These are phyloP conservation scores for Chironomus tentans DNA, from an alignment of 2,888 invertebrate species.

Conservation along the genomic window DNA sequence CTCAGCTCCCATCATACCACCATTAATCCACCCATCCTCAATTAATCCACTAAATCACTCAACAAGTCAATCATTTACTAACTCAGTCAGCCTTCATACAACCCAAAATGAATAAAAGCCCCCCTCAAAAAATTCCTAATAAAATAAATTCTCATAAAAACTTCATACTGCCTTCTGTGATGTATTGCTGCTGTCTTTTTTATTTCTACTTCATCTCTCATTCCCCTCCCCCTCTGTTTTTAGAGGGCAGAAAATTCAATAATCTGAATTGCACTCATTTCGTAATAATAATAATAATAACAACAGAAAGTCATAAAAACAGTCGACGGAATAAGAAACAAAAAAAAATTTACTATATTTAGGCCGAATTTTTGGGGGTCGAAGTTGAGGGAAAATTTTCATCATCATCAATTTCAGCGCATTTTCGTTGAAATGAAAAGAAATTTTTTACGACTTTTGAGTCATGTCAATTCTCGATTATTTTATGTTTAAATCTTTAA, in stretches of 20 bases:
- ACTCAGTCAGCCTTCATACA: too few relatives aligned
- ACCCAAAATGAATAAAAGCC: too few relatives aligned
- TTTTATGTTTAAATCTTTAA: too few relatives aligned
- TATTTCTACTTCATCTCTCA: neutral
- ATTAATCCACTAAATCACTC: too few relatives aligned
- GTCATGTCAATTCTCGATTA: too few relatives aligned
- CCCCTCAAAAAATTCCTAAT: too few relatives aligned
- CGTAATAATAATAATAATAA: neutral
- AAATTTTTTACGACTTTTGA: too few relatives aligned
- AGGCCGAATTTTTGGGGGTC: neutral
- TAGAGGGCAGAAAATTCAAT: neutral
- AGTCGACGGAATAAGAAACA: neutral
- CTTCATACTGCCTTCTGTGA: neutral
- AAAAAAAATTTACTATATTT: neutral
- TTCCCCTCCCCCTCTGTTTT: neutral
- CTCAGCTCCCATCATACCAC: too few relatives aligned
- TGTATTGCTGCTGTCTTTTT: neutral
- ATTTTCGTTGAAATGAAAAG: too few relatives aligned
- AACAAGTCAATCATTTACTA: too few relatives aligned
- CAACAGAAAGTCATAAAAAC: neutral
- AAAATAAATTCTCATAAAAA: too few relatives aligned
- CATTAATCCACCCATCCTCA: too few relatives aligned
- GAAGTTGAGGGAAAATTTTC: neutral
- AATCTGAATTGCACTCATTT: slow-evolving; percentile 12
- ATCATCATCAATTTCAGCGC: neutral